Percentiles rank a stretch among this genome's conserved stretches.
phyloP scores from a whole-genome alignment of 2,888 invertebrate genomes.

The Pseudococcus viburni region DNA sequence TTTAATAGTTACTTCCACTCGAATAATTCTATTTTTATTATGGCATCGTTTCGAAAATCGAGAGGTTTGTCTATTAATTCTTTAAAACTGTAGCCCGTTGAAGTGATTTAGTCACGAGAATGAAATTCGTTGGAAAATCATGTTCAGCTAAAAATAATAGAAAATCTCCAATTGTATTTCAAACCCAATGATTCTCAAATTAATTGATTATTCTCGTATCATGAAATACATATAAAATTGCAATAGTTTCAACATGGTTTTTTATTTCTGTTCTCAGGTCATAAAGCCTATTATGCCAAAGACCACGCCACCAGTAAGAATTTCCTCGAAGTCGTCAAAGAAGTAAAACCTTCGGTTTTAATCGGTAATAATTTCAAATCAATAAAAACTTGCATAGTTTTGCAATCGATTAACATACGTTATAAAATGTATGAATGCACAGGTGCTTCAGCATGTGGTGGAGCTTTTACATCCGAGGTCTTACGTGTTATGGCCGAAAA shows the following conservation, averaged over 20 bases:
- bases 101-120: too few species aligned
- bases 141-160: too few species aligned
- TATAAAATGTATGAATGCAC: conserved; percentile 65
- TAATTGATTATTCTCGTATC: too few species aligned
- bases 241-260: background rate
- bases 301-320: conserved; percentile 84
- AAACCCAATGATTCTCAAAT: too few species aligned
- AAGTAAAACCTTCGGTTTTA: conserved; percentile 76
- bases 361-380: conserved; percentile 63
- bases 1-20: too few species aligned
- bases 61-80: too few species aligned
- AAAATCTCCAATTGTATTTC: too few species aligned
- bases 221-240: too few species aligned
- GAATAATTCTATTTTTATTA: too few species aligned
- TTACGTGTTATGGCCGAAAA: conserved; percentile 87
- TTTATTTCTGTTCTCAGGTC: conserved; percentile 70
- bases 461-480: conserved; percentile 91
- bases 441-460: conserved; percentile 94
- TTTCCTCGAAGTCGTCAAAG: conserved; percentile 84
- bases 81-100: too few species aligned
- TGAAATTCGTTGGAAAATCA: too few species aligned
- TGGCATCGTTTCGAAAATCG: too few species aligned
- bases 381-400: background rate
- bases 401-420: background rate
- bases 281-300: conserved; percentile 83